Evolutionary conservation across 2,797 vertebrate genomes (phyloP), one percentile per base, ranked within the genome.

Genomic region (Jordanella pulchra): DNA sequence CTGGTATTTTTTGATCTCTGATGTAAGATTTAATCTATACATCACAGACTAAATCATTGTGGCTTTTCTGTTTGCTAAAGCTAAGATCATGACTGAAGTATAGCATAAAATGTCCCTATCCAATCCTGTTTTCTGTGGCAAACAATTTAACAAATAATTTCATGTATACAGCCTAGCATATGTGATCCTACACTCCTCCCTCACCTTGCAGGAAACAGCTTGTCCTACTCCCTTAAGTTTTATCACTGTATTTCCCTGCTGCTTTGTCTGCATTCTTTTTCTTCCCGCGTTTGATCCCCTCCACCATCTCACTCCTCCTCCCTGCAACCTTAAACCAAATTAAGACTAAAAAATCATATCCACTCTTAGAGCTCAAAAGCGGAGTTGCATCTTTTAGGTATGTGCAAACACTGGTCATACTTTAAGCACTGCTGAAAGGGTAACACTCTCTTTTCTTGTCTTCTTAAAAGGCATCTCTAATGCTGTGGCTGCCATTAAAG

Each of bases 121-220:
- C 60, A 65, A 60, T 58, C 80, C 67, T 71, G 73, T 81, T 86
- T 86, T 73, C 84, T 74, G 67, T 80, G 77, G 77, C 73, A 85
- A 86, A 90, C 84, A 81, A 87, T 86, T 75, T 76, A 45, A 45
- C 13, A 45, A 45, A 45, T 12, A 77, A 80, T 84, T 56, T 81
- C 42, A 72, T 73, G 77, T 82, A 66, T 86, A 23, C 69, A 67
- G 69, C 75, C 73, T 77, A 55, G 71, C 78, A 67, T 67, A 73
- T 65, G 79, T 74, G 58, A 23, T 44, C 69, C 55, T 6, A 17
- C 47, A 68, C 58, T 56, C 75, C 30, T 69, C 70, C 69, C 15
- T 77, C 74, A 71, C 35, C 53, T 64, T 65, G 14, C 69, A 79
- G 75, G 77, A 54, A 55, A 63, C 60, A 63, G 63, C 73, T 80